phyloP scores from a whole-genome alignment of 2,888 invertebrate genomes.

The Anthrax anthrax region DNA sequence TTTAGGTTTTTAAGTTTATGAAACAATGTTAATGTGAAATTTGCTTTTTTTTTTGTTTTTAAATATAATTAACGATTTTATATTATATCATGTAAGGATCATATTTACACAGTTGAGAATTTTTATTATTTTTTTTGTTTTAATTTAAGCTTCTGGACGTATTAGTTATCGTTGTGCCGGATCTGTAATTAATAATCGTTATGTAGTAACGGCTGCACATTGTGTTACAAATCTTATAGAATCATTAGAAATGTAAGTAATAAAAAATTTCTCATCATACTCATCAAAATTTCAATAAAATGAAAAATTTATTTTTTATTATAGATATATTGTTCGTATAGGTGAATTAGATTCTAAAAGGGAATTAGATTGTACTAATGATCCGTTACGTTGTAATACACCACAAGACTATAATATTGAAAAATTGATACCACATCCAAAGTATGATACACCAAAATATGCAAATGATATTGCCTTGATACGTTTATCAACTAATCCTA shows the following conservation, averaged over 20 bases:
- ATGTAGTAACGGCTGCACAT: conserved; percentile 46
- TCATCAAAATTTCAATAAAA: no score
- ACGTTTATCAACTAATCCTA: conserved; percentile 31
- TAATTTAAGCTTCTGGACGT: conserved; percentile 15
- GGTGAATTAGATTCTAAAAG: conserved; percentile 43
- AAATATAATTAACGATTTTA: no score
- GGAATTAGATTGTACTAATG: conserved; percentile 34
- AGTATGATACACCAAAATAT: conserved; percentile 36
- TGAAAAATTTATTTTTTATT: no score
- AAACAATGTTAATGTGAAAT: no score
- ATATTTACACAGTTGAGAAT: no score
- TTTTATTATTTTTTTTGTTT: not conserved
- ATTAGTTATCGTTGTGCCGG: conserved; percentile 36
- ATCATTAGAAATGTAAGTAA: conserved; percentile 33
- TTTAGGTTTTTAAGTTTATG: no score
- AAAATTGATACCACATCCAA: conserved; percentile 37
- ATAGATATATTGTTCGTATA: conserved; percentile 43
- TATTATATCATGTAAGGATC: no score
- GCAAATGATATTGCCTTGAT: conserved; percentile 46
- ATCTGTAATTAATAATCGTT: conserved; percentile 39
- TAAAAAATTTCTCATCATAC: not conserved
- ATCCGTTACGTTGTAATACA: conserved; percentile 30
- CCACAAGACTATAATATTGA: conserved; percentile 41
- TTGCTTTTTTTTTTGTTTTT: no score
- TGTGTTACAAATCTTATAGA: conserved; percentile 39